Percentiles rank a stretch among this genome's conserved stretches.
phyloP scores from a whole-genome alignment of 1,140 invertebrate species.

The Drosophila kohkoa region DNA sequence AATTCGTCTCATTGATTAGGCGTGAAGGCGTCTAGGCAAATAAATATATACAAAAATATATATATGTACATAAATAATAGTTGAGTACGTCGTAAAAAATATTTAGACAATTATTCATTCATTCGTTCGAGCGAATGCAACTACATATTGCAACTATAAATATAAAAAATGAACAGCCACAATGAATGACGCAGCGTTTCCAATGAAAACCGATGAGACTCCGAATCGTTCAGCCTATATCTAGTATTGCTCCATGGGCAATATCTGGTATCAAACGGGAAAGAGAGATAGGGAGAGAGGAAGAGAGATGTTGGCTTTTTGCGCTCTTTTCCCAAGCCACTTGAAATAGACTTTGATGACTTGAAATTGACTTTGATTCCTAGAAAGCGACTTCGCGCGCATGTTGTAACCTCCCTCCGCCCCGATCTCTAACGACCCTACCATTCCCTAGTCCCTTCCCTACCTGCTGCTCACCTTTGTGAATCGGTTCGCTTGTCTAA shows the following conservation, averaged over 20 bases:
- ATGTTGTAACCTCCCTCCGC: background rate
- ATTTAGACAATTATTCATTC: conserved; percentile 35
- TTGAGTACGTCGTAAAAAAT: conserved; percentile 5
- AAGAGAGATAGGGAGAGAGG: background rate
- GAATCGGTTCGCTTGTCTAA: conserved; percentile 38
- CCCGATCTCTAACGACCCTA: background rate
- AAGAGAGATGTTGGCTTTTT: background rate
- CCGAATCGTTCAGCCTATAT: conserved; percentile 16
- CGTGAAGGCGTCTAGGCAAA: conserved; percentile 16
- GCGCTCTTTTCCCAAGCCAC: conserved; percentile 4
- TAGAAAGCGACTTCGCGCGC: conserved; percentile 16
- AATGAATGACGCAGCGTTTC: conserved; percentile 20
- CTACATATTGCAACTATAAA: conserved; percentile 19
- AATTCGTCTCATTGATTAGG: conserved; percentile 17
- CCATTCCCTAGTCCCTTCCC: background rate
- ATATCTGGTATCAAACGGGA: conserved; percentile 6
- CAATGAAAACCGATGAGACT: conserved; percentile 21
- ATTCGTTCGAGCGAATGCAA: conserved; percentile 32
- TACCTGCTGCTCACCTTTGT: conserved; percentile 10
- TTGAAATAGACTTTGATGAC: conserved; percentile 20
- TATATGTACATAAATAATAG: background rate
- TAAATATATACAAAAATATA: background rate
- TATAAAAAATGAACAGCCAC: conserved; percentile 9
- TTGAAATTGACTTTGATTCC: conserved; percentile 21
- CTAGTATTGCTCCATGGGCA: background rate